A percentile compares a stretch with the other conserved stretches of the same genome.
Conservation (phyloP, 2,888 invertebrate species). For the Antheraea assamensis region DNA sequence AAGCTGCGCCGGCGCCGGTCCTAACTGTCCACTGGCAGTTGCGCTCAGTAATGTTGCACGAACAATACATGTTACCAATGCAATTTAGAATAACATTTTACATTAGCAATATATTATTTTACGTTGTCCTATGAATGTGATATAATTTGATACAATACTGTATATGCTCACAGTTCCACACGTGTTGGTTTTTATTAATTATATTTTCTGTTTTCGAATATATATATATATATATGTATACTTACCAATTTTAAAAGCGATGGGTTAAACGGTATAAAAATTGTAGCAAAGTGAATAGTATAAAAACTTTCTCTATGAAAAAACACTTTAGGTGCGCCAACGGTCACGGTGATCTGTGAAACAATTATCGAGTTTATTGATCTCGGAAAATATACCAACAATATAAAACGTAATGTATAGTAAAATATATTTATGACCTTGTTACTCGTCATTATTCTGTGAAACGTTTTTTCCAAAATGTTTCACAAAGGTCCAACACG, state of each 20-base stretch:
- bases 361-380: no score
- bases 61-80: constrained; percentile 33
- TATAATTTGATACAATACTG: not conserved
- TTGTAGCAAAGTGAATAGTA: no score
- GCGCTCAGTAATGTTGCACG: constrained; percentile 54
- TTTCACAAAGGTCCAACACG: not conserved
- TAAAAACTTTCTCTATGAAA: no score
- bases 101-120: constrained; percentile 4
- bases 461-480: not conserved
- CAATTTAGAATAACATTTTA: constrained; percentile 5
- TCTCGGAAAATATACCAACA: no score
- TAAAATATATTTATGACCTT: not conserved
- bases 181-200: not conserved
- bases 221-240: no score
- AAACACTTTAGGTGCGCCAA: no score
- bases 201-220: no score
- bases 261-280: no score
- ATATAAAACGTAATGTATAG: not conserved
- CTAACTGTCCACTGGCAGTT: constrained; percentile 77
- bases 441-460: not conserved
- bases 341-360: no score
- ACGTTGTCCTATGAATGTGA: not conserved
- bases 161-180: not conserved
- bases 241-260: no score
- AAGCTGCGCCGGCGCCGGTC: constrained; percentile 72